phyloP scores from a whole-genome alignment of 1,140 invertebrate species.

The Sarcophaga bullata region DNA sequence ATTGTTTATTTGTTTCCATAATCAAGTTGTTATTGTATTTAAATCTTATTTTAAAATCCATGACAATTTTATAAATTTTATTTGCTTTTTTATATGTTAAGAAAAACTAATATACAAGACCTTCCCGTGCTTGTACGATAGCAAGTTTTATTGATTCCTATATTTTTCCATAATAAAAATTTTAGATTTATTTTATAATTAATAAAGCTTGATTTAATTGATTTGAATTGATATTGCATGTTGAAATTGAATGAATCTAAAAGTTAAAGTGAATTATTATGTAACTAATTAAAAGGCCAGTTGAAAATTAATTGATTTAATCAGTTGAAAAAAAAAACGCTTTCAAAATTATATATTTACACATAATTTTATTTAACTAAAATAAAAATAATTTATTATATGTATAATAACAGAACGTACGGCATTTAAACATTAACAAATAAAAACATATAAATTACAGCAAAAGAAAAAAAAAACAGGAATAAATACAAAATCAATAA shows the following conservation, averaged over 20 bases:
- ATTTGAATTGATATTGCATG: background rate
- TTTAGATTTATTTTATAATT: background rate
- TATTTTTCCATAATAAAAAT: background rate
- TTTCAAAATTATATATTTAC: constrained; percentile 17
- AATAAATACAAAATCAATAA: background rate
- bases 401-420: background rate
- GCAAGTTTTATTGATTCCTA: background rate
- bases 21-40: constrained; percentile 1
- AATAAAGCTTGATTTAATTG: constrained; percentile 17
- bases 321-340: background rate
- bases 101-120: background rate
- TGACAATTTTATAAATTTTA: background rate
- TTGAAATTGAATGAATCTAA: no score
- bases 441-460: background rate
- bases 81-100: background rate
- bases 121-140: background rate
- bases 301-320: no score
- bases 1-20: background rate
- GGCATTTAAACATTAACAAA: background rate
- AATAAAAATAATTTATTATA: constrained; percentile 12
- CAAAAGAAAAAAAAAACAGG: background rate
- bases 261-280: no score
- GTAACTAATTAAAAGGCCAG: no score
- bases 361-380: constrained; percentile 4
- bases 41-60: background rate